A percentile compares a stretch with the other conserved stretches of the same genome.
phyloP scores from a whole-genome alignment of 2,888 invertebrate species.

The Eupithecia tripunctaria region DNA sequence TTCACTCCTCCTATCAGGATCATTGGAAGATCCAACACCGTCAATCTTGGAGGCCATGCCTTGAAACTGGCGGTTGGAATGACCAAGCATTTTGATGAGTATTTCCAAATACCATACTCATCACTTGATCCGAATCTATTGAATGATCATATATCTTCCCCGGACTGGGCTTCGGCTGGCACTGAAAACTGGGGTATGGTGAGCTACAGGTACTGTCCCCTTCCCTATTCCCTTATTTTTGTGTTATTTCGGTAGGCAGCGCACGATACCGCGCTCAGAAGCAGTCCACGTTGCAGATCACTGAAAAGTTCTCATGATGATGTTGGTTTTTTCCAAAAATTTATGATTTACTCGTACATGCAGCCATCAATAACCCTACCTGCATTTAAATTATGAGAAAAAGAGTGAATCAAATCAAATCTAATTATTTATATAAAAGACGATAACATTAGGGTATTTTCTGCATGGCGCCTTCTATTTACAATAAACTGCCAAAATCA shows the following conservation, averaged over 20 bases:
- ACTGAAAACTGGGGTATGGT: slow-evolving; percentile 83
- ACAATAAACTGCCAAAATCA: no score
- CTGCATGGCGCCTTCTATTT: no score
- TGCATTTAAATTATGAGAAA: no score
- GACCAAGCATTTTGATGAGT: slow-evolving; percentile 71
- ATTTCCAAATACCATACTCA: slow-evolving; percentile 69
- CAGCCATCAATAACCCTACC: no score
- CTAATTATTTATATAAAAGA: no score
- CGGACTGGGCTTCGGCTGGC: slow-evolving; percentile 80
- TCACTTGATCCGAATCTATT: slow-evolving; percentile 64
- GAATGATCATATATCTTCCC: slow-evolving; percentile 77
- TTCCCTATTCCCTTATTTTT: not conserved
- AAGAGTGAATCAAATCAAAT: no score
- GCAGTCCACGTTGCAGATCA: not conserved
- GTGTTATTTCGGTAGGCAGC: not conserved
- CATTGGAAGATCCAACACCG: slow-evolving; percentile 75
- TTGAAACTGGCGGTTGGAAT: slow-evolving; percentile 68
- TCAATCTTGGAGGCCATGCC: slow-evolving; percentile 63
- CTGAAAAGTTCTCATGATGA: no score
- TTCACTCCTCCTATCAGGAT: slow-evolving; percentile 71
- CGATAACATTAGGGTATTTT: no score
- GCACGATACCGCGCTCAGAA: not conserved
- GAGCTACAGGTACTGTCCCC: slow-evolving; percentile 63
- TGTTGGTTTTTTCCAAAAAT: no score
- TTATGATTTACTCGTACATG: no score